Evolutionary conservation across 2,888 invertebrate genomes (phyloP).

Genomic region (Lycophotia porphyrea): DNA sequence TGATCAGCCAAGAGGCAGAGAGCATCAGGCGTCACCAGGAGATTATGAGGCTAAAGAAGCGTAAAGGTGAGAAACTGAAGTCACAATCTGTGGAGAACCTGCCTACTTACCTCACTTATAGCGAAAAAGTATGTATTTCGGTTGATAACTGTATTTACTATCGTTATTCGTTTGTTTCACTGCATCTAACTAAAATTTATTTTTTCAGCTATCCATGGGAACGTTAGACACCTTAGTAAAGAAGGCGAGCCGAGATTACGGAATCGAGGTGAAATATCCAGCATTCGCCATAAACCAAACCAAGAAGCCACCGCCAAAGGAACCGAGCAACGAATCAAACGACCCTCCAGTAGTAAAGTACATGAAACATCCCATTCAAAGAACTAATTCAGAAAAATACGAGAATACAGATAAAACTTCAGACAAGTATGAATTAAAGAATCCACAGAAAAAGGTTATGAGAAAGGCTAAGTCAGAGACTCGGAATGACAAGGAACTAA

Average conservation of each 20-base stretch:
- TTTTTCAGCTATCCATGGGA: constrained; percentile 90
- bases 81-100: constrained; percentile 93
- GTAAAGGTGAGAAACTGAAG: constrained; percentile 68
- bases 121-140: constrained; percentile 90
- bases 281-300: constrained; percentile 70
- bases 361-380: constrained; percentile 74
- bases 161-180: background rate
- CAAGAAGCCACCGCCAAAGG: constrained; percentile 57
- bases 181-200: background rate
- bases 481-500: constrained; percentile 80
- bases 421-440: constrained; percentile 77
- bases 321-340: constrained; percentile 68
- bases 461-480: constrained; percentile 78
- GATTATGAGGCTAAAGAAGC: constrained; percentile 72
- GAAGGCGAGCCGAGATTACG: constrained; percentile 73
- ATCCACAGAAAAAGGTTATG: constrained; percentile 72
- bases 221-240: constrained; percentile 91
- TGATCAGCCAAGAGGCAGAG: constrained; percentile 80
- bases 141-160: background rate
- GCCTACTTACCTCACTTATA: constrained; percentile 93
- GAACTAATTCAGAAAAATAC: constrained; percentile 82
- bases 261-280: constrained; percentile 76
- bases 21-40: constrained; percentile 78
- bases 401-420: constrained; percentile 69
- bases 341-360: constrained; percentile 77